These are phyloP conservation scores for Drosophila robusta DNA, from an alignment of 2,888 invertebrate species.

Conservation along the genomic window DNA sequence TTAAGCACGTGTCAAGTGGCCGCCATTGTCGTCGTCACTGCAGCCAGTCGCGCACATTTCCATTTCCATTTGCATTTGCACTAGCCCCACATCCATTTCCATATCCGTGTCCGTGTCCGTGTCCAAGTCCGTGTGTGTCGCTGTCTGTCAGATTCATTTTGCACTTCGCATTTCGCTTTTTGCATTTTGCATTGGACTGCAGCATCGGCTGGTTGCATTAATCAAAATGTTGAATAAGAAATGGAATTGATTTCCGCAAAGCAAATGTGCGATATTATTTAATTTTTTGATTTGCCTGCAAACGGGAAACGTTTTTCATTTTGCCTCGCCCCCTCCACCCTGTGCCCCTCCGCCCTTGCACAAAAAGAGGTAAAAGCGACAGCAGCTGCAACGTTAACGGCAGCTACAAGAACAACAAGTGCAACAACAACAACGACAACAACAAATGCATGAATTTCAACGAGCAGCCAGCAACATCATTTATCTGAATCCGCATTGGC, in stretches of 20 bases:
- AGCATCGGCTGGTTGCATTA: constrained; percentile 60
- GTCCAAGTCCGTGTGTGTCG: constrained; percentile 37
- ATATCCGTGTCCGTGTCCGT: constrained; percentile 21
- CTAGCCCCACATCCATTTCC: constrained; percentile 10
- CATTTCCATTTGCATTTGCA: constrained; percentile 5
- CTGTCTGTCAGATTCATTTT: constrained; percentile 45
- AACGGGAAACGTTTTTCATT: constrained; percentile 52
- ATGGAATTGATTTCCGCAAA: constrained; percentile 70
- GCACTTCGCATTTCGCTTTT: constrained; percentile 33
- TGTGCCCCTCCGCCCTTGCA: not conserved
- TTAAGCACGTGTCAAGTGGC: constrained; percentile 72
- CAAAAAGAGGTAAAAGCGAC: constrained; percentile 6
- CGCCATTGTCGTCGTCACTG: constrained; percentile 38
- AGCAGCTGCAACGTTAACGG: not conserved
- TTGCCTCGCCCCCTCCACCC: no score
- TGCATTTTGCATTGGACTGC: constrained; percentile 27
- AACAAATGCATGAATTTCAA: constrained; percentile 47
- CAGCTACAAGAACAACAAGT: constrained; percentile 16
- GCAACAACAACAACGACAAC: constrained; percentile 1
- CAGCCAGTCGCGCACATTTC: constrained; percentile 16
- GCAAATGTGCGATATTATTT: constrained; percentile 72
- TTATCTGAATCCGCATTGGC: constrained; percentile 51
- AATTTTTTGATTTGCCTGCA: constrained; percentile 55
- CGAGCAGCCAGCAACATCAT: constrained; percentile 49
- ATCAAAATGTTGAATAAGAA: constrained; percentile 82